Evolutionary conservation across 2,113 vertebrate genomes (phyloP), one percentile per base, ranked within the genome.

Genomic region (Phainopepla nitens): DNA sequence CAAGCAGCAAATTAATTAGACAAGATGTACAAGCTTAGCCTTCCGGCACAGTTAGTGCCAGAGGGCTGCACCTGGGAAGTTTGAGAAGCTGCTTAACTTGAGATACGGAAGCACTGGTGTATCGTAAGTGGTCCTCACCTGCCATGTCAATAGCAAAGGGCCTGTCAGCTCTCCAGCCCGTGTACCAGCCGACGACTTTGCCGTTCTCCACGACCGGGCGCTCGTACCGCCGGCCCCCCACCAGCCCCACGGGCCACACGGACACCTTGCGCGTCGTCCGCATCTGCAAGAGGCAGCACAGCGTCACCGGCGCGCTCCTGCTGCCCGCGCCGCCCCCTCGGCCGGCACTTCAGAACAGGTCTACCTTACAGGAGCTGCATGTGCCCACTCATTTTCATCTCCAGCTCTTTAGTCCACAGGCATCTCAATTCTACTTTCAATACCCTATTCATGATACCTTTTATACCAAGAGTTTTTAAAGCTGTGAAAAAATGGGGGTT

Each of bases 81-180:
- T 61, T 51, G 23, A 49, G 57, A 61, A 87, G 45, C 81, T 71
- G 78, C 19, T 75, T 21, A 17, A 14, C 6, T 11, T 0, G 9
- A 45, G 64, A 27, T 35, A 50, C 3, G 11, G 57, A 19, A 69
- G 13, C 1, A 10, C 39, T 12, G 12, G 12, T 0, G 17, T 3
- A 2, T 3, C 4, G 0, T 3, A 11, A 15, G 4, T 1, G 44
- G 8, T 41, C 11, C 98, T 98, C 96, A 99, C 99, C 99, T 98
- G 99, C 99, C 99, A 99, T 99, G 97, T 99, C 99, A 2, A 99
- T 99, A 56, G 99, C 99, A 22, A 99, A 99, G 21, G 99, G 98
- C 89, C 99, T 98, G 98, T 99, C 99, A 24, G 99, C 98, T 96
- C 99, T 99, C 99, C 99, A 99, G 93, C 99, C 99, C 0, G 99